These are phyloP conservation scores for Dicyrtomina minuta DNA, from an alignment of 2,888 invertebrate species.

Conservation along the genomic window DNA sequence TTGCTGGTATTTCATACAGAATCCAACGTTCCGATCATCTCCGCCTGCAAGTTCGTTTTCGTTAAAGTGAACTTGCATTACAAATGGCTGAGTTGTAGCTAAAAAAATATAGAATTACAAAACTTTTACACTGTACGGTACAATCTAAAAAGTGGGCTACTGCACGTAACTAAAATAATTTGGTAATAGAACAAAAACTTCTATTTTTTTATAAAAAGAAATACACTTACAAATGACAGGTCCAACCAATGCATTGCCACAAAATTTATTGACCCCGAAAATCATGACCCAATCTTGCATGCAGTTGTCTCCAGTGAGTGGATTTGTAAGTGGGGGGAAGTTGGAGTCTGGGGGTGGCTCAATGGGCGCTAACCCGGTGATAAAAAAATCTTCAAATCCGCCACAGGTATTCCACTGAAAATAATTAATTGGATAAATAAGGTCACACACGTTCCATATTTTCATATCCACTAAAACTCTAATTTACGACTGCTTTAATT, in stretches of 20 bases:
- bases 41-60: conserved; percentile 33
- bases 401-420: conserved; percentile 18
- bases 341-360: conserved; percentile 9
- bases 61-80: conserved; percentile 47
- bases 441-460: neutral
- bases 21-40: conserved; percentile 42
- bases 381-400: conserved; percentile 19
- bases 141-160: no score
- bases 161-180: no score
- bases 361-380: conserved; percentile 28
- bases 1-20: conserved; percentile 43
- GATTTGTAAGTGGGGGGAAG: neutral
- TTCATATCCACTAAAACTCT: neutral
- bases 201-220: neutral
- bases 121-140: no score
- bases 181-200: no score
- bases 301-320: conserved; percentile 34
- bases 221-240: conserved; percentile 36
- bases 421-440: no score
- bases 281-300: conserved; percentile 46
- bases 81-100: conserved; percentile 46
- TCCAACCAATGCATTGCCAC: conserved; percentile 44
- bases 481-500: neutral
- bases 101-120: conserved; percentile 9
- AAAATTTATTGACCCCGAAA: conserved; percentile 44